Evolutionary conservation across 2,797 vertebrate genomes (phyloP).

Genomic region (Dromococcyx pavoninus): DNA sequence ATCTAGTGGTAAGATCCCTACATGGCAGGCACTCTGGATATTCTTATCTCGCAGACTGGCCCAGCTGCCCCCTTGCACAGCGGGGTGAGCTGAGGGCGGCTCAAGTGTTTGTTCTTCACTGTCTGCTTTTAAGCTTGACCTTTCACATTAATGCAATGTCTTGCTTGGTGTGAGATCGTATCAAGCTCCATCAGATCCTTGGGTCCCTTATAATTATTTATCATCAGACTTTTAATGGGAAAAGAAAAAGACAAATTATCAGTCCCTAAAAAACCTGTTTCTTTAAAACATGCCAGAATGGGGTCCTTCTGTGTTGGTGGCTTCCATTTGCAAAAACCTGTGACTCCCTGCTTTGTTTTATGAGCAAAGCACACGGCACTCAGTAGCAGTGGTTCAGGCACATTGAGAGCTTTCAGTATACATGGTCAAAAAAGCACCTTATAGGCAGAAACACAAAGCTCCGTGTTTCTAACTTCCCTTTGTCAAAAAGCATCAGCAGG

Average conservation of each 20-base stretch:
- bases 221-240: not conserved
- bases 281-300: not conserved
- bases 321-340: not conserved
- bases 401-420: not conserved
- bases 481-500: not conserved
- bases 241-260: not conserved
- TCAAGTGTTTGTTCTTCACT: not conserved
- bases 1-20: not conserved
- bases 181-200: not conserved
- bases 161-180: not conserved
- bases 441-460: not conserved
- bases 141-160: not conserved
- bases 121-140: not conserved
- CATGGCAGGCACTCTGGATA: rapidly evolving
- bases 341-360: not conserved
- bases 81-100: not conserved
- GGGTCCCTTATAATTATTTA: not conserved
- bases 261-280: not conserved
- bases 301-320: not conserved
- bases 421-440: not conserved
- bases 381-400: not conserved
- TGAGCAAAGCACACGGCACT: not conserved
- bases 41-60: not conserved
- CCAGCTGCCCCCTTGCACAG: not conserved
- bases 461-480: not conserved